Evolutionary conservation across 2,113 vertebrate species (phyloP).

Genomic region (Dinomys branickii): DNA sequence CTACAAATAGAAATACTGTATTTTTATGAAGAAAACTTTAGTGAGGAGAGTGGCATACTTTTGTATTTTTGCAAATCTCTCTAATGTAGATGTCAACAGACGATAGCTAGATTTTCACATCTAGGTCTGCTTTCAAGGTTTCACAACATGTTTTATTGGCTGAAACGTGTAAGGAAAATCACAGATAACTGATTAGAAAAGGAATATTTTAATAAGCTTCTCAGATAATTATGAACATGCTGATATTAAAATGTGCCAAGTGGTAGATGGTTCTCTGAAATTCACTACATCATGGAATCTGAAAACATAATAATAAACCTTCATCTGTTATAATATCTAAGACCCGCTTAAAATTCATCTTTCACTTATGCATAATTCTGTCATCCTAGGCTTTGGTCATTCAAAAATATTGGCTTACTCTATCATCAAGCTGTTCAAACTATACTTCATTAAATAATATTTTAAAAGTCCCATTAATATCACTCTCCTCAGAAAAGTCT

Average conservation of each 20-base stretch:
- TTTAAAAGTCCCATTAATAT: background rate
- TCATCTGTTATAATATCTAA: background rate
- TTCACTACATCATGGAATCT: background rate
- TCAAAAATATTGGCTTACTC: conserved; percentile 7
- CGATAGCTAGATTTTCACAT: background rate
- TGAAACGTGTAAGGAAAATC: background rate
- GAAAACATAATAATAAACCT: conserved; percentile 21
- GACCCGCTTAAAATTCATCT: background rate
- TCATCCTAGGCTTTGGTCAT: background rate
- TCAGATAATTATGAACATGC: background rate
- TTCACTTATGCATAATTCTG: background rate
- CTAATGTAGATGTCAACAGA: background rate
- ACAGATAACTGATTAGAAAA: background rate
- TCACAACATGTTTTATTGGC: background rate
- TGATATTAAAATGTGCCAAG: background rate
- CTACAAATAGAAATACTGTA: background rate
- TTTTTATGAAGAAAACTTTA: background rate
- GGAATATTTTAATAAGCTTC: conserved; percentile 1
- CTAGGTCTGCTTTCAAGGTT: background rate
- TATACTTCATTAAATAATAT: background rate
- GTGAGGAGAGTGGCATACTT: background rate
- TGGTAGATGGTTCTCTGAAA: background rate
- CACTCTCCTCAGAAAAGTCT: conserved; percentile 5
- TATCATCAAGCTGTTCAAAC: background rate
- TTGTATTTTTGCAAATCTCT: background rate